phyloP scores from a whole-genome alignment of 2,113 vertebrate genomes.

The Anguilla japonica region DNA sequence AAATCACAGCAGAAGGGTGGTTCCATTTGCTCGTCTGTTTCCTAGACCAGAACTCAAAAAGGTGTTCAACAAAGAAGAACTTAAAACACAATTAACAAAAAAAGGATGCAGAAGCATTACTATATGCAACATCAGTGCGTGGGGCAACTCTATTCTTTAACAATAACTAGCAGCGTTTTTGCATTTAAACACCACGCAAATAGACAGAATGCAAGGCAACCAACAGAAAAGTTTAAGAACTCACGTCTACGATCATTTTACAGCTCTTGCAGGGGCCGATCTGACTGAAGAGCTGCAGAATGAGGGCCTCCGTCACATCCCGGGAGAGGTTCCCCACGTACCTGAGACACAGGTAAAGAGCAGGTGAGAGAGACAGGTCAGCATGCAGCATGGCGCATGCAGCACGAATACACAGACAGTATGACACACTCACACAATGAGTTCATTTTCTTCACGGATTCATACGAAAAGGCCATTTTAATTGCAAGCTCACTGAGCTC shows the following conservation, averaged over 20 bases:
- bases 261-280: constrained; percentile 98
- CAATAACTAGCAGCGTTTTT: neutral
- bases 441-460: neutral
- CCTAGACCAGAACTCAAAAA: neutral
- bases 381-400: neutral
- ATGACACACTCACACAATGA: neutral
- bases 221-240: constrained; percentile 46
- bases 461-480: neutral
- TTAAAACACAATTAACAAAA: neutral
- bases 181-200: neutral
- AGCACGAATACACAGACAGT: neutral
- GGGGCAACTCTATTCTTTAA: too few relatives aligned
- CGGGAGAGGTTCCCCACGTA: constrained; percentile 97
- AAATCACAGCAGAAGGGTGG: neutral
- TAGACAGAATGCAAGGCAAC: neutral
- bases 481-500: neutral
- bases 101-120: too few relatives aligned
- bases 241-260: constrained; percentile 99
- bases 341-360: constrained; percentile 64
- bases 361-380: neutral
- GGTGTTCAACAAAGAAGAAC: neutral
- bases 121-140: too few relatives aligned
- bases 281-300: constrained; percentile 96
- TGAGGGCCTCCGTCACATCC: constrained; percentile 95
- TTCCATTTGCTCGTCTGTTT: neutral